Percentiles rank a stretch among this genome's conserved stretches.
phyloP scores from a whole-genome alignment of 1,140 invertebrate genomes.

The Caligus rogercresseyi region DNA sequence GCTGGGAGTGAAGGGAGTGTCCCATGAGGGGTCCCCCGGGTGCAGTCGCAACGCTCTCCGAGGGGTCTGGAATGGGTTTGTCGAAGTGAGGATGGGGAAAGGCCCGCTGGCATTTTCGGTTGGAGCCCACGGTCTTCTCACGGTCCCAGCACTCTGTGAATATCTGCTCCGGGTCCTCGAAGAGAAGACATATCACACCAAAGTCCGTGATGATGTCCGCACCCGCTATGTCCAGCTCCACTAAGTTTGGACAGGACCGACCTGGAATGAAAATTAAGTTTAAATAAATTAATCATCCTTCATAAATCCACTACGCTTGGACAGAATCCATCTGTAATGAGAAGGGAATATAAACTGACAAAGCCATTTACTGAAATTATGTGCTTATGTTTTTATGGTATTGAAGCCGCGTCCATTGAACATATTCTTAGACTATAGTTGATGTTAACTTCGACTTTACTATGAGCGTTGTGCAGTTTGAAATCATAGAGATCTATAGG shows the following conservation, averaged over 20 bases:
- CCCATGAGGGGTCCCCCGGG: neutral
- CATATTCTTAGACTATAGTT: no score
- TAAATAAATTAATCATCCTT: no score
- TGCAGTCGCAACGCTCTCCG: neutral
- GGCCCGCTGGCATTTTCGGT: neutral
- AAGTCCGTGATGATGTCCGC: constrained; percentile 18
- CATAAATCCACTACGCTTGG: no score
- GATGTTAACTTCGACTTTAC: no score
- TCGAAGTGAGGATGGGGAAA: constrained; percentile 16
- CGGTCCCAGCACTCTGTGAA: constrained; percentile 17
- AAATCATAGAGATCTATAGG: no score
- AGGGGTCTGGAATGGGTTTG: constrained; percentile 14
- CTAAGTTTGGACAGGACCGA: neutral
- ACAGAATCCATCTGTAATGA: no score
- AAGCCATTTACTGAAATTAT: no score
- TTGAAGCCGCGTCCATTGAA: no score
- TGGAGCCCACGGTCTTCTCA: constrained; percentile 12
- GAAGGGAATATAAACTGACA: no score
- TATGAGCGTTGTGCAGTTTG: no score
- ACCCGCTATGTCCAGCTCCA: constrained; percentile 14
- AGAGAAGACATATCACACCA: constrained; percentile 15
- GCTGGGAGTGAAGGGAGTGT: neutral
- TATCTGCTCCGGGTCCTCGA: constrained; percentile 19
- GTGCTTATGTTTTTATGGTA: no score
- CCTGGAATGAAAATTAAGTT: neutral